Conservation (phyloP, 2,888 invertebrate species). For the Synergus gifuensis region DNA sequence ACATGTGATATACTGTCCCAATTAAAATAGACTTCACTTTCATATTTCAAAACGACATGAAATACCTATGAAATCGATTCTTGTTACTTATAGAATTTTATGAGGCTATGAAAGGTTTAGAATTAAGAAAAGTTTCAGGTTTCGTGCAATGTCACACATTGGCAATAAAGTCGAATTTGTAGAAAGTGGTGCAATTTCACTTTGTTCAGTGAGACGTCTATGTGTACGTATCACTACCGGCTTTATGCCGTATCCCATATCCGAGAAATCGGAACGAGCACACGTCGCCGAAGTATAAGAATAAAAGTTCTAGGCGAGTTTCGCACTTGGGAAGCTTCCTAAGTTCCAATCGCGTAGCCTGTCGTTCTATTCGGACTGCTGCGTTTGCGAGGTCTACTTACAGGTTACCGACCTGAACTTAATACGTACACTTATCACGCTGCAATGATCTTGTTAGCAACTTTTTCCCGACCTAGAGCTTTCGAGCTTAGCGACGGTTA, state of each 20-base stretch:
- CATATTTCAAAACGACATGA: too few relatives aligned
- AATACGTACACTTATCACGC: constrained; percentile 61
- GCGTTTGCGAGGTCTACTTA: constrained; percentile 56
- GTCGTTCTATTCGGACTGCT: constrained; percentile 54
- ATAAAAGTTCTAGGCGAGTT: constrained; percentile 26
- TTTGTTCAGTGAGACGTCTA: constrained; percentile 35
- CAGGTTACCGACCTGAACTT: constrained; percentile 59
- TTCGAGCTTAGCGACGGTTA: constrained; percentile 58
- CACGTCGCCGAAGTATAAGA: constrained; percentile 32
- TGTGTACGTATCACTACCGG: constrained; percentile 1
- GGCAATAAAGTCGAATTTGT: constrained; percentile 31
- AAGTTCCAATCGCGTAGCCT: constrained; percentile 43
- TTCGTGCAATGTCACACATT: constrained; percentile 15
- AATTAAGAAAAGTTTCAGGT: constrained; percentile 21
- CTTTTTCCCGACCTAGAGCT: constrained; percentile 57
- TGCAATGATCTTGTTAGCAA: constrained; percentile 61
- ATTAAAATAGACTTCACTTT: too few relatives aligned
- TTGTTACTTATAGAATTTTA: neutral
- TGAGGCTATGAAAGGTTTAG: constrained; percentile 7
- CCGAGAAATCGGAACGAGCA: constrained; percentile 35
- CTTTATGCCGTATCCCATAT: constrained; percentile 38
- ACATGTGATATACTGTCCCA: too few relatives aligned
- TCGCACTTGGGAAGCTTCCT: constrained; percentile 45
- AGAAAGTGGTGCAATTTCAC: constrained; percentile 29
- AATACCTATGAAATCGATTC: neutral